Percentiles rank a stretch among this genome's conserved stretches.
phyloP scores from a whole-genome alignment of 2,797 vertebrate species.

The Euphonia xanthogaster region DNA sequence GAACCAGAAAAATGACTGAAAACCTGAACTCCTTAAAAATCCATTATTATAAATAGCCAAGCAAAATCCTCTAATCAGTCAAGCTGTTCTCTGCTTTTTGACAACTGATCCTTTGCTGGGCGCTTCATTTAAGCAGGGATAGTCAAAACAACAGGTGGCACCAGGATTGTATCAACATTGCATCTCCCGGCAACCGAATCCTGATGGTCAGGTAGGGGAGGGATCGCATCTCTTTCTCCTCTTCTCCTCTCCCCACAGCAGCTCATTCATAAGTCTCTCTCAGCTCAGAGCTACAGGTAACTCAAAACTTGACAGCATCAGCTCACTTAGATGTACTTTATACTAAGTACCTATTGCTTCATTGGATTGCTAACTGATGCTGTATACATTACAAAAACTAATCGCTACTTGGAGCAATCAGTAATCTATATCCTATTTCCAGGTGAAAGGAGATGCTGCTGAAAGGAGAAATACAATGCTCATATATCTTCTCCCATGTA shows the following conservation, averaged over 20 bases:
- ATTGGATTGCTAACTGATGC: conserved; percentile 25
- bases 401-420: conserved; percentile 8
- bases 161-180: background rate
- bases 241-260: background rate
- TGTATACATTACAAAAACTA: conserved; percentile 55
- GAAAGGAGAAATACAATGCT: background rate
- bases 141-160: conserved; percentile 62
- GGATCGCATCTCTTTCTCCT: background rate
- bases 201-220: background rate
- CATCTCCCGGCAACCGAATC: conserved; percentile 18
- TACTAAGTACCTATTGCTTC: conserved; percentile 22
- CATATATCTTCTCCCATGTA: background rate
- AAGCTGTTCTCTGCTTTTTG: conserved; percentile 25
- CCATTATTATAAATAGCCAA: background rate
- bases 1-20: background rate
- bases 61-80: background rate
- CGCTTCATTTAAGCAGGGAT: background rate
- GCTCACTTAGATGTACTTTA: conserved; percentile 27
- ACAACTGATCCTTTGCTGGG: conserved; percentile 24
- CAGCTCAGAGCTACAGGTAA: conserved; percentile 34
- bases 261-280: conserved; percentile 17
- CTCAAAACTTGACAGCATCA: conserved; percentile 37
- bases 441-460: conserved; percentile 33
- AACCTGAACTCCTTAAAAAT: background rate
- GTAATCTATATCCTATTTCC: conserved; percentile 32